Evolutionary conservation across 2,797 vertebrate genomes (phyloP).

Genomic region (Alca torda): DNA sequence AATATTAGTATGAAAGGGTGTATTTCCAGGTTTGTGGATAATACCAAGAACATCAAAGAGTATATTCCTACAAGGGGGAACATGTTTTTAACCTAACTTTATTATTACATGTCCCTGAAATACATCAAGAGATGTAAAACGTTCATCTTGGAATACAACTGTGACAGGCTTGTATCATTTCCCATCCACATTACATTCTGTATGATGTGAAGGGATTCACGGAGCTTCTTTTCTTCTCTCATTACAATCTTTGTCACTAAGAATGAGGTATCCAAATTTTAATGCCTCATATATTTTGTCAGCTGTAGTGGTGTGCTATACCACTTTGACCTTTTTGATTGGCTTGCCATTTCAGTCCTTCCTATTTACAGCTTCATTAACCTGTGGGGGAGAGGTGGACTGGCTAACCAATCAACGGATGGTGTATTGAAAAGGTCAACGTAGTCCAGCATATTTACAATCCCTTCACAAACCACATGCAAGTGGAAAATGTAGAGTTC

Average conservation of each 20-base stretch:
- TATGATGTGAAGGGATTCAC: background rate
- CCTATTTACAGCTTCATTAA: constrained; percentile 71
- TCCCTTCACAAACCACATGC: background rate
- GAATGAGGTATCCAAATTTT: constrained; percentile 63
- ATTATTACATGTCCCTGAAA: background rate
- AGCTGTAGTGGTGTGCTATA: constrained; percentile 28
- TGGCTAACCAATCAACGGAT: constrained; percentile 11
- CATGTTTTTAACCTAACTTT: background rate
- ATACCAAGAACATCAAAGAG: background rate
- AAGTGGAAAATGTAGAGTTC: background rate
- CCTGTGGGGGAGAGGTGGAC: constrained; percentile 48
- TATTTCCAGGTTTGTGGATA: background rate
- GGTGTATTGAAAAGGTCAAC: constrained; percentile 48
- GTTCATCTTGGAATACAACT: background rate
- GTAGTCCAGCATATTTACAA: constrained; percentile 24
- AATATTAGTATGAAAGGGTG: background rate
- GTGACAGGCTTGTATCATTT: background rate
- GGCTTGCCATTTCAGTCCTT: constrained; percentile 65
- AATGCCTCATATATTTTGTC: constrained; percentile 69
- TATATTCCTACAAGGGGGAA: background rate
- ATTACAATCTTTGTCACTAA: constrained; percentile 62
- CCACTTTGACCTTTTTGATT: constrained; percentile 71
- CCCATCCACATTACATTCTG: background rate
- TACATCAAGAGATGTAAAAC: background rate
- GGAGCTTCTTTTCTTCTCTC: constrained; percentile 31